Evolutionary conservation across 1,140 invertebrate genomes (phyloP), one percentile per base, ranked within the genome.

Genomic region (Zaprionus davidi): DNA sequence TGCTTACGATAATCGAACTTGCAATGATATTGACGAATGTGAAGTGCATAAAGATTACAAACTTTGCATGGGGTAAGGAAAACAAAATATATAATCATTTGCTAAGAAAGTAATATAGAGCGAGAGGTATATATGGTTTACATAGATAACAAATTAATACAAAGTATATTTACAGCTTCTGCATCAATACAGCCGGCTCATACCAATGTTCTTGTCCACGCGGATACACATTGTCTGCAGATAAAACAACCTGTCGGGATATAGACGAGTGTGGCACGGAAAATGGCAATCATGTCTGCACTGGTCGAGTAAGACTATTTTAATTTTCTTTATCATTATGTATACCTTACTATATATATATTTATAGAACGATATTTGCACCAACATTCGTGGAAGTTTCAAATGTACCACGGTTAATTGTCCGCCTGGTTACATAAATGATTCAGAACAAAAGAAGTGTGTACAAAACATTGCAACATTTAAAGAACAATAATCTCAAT

Each of bases 21-120:
- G 97, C 92, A 93, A 94, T 74, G 98, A 99, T 91, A 94, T 99
- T 34, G 96, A 99, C 92, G 98, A 99, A 92, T 99, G 98, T 90
- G 94, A 94, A 62, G 94, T 96, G 76, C 95, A 95, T 34, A 95
- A 95, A 77, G 94, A 95, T 5, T 94, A 95, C 59, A 95, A 95
- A 59, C 91, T 98, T 2, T 98, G 98, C 87, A 94, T 96, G 66
- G 98, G 98, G 85, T 86, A 80, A 80, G 9, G 31, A 60, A 36
- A 3, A 13, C 44, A 11, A 59, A 55, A 22, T 28, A 9, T 17
- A 46, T 46, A 46, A 46, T 46, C 11, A 38, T 17, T 46, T 3
- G 22, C 31, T 24, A 2, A 1, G 5, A 53, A 11, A 31, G 28
- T 31, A 34, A 34, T 2, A 34, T 34, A 34, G 9, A 34, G 31